A percentile compares a stretch with the other conserved stretches of the same genome.
Evolutionary conservation across 2,888 invertebrate genomes (phyloP).

Genomic region (Spisula solida): DNA sequence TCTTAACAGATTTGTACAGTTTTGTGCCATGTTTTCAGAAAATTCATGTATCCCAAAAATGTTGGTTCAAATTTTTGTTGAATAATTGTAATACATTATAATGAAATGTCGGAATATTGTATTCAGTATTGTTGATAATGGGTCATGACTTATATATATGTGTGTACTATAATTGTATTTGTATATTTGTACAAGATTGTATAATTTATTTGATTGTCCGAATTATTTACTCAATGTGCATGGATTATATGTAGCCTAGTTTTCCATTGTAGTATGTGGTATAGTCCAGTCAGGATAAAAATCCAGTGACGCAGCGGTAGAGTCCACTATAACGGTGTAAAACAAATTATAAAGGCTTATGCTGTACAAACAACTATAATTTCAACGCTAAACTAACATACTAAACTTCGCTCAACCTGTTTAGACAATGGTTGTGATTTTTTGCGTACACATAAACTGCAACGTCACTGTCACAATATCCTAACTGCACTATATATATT

Average conservation of each 20-base stretch:
- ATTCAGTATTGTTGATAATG: background rate
- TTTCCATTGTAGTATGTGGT: background rate
- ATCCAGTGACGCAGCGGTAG: too few species aligned
- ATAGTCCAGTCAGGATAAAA: too few species aligned
- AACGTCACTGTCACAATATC: too few species aligned
- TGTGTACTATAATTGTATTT: background rate
- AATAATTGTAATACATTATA: background rate
- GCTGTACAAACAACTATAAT: too few species aligned
- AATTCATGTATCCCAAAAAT: background rate
- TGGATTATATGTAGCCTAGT: background rate
- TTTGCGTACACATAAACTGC: too few species aligned
- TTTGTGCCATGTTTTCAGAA: background rate
- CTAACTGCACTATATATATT: too few species aligned
- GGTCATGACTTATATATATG: background rate
- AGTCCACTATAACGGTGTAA: too few species aligned
- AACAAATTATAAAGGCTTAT: too few species aligned
- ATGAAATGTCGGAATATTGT: background rate
- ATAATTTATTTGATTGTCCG: conserved; percentile 27
- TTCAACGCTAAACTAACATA: too few species aligned
- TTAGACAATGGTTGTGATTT: too few species aligned
- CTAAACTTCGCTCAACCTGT: too few species aligned
- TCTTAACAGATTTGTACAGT: background rate
- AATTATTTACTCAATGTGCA: background rate
- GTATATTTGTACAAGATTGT: conserved; percentile 9
- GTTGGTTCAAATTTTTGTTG: background rate